Conservation (phyloP, 2,888 invertebrate genomes). For the Hyposoter didymator region DNA sequence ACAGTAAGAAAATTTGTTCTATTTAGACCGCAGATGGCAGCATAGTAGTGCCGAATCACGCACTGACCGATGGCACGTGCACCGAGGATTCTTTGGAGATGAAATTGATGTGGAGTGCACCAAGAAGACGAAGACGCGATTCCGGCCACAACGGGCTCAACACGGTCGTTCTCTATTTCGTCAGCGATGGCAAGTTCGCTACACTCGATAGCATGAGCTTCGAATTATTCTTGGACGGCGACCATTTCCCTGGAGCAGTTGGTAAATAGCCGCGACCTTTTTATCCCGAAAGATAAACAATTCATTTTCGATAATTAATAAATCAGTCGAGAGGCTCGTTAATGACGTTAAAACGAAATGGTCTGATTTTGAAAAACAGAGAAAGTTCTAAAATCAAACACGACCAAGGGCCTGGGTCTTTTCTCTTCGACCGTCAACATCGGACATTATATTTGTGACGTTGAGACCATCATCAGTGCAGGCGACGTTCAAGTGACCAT, state of each 20-base stretch:
- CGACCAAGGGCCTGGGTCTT: conserved; percentile 64
- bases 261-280: conserved; percentile 61
- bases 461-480: conserved; percentile 46
- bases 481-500: conserved; percentile 65
- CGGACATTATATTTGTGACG: conserved; percentile 68
- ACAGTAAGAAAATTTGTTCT: not conserved
- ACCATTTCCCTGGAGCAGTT: conserved; percentile 59
- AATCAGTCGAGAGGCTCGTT: not conserved
- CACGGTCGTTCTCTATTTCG: conserved; percentile 65
- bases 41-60: conserved; percentile 61
- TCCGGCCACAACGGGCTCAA: conserved; percentile 40
- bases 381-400: conserved; percentile 51
- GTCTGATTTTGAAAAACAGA: conserved; percentile 46
- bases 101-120: conserved; percentile 61
- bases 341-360: not conserved
- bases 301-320: not conserved
- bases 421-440: conserved; percentile 61
- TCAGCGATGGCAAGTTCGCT: conserved; percentile 65
- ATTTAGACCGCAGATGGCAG: conserved; percentile 56
- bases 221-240: conserved; percentile 61
- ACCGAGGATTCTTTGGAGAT: conserved; percentile 56
- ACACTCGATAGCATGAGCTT: conserved; percentile 67
- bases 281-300: not conserved
- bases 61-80: conserved; percentile 60
- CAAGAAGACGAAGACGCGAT: conserved; percentile 32